Percentiles rank a stretch among this genome's conserved stretches.
Conservation (phyloP, 2,797 vertebrate species). For the Anguilla megastoma region DNA sequence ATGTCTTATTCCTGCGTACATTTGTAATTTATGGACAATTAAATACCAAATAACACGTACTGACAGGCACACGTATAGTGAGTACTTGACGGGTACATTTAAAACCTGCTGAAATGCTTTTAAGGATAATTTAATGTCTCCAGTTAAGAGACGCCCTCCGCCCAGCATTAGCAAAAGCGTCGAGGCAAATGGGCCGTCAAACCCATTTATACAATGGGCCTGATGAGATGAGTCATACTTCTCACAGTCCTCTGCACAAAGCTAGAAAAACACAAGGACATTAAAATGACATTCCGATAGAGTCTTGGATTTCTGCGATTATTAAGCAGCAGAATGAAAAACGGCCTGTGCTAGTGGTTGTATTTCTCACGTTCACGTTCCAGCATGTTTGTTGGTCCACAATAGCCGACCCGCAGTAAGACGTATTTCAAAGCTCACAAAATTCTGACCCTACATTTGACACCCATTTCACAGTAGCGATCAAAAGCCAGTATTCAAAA, state of each 20-base stretch:
- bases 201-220: constrained; percentile 16
- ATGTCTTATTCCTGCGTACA: neutral
- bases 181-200: neutral
- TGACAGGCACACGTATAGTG: neutral
- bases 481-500: neutral
- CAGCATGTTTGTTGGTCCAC: no score
- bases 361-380: neutral
- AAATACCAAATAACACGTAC: constrained; percentile 14
- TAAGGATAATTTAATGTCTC: constrained; percentile 20
- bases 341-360: neutral
- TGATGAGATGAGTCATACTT: neutral
- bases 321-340: neutral
- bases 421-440: neutral
- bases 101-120: neutral
- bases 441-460: neutral
- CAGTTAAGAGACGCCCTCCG: neutral
- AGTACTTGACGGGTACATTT: neutral
- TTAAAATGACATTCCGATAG: neutral
- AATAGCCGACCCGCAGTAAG: no score
- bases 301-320: neutral
- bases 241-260: neutral
- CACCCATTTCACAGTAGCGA: neutral
- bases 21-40: neutral
- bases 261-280: neutral
- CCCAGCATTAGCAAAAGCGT: constrained; percentile 2